phyloP scores from a whole-genome alignment of 2,888 invertebrate species.

The Drosophila imparisetae region DNA sequence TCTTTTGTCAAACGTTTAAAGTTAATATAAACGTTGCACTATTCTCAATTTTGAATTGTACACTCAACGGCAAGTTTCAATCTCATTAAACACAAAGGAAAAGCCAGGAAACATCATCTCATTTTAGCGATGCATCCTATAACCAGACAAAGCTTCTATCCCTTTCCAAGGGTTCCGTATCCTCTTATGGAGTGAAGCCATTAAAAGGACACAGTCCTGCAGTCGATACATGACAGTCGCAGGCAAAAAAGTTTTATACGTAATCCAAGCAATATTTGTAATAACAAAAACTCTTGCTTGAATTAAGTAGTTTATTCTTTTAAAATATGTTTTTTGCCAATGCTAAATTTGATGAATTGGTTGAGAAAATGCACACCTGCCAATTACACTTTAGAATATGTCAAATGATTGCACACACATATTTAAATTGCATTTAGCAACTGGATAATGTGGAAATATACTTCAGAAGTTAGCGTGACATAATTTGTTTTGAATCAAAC shows the following conservation, averaged over 20 bases:
- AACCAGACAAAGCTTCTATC: not conserved
- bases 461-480: not conserved
- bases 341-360: not conserved
- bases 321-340: not conserved
- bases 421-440: not conserved
- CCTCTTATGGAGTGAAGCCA: not conserved
- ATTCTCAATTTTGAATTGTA: conserved; percentile 1
- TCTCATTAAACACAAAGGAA: not conserved
- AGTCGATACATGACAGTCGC: not conserved
- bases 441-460: not conserved
- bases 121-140: not conserved
- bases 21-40: conserved; percentile 8
- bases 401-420: not conserved
- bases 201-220: not conserved
- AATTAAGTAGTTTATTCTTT: not conserved
- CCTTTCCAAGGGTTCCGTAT: not conserved
- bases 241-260: conserved; percentile 29
- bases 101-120: not conserved
- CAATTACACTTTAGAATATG: conserved; percentile 2
- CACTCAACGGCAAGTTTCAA: conserved; percentile 6
- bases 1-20: not conserved
- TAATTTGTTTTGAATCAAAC: conserved; percentile 1
- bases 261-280: conserved; percentile 47
- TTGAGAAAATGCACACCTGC: conserved; percentile 8
- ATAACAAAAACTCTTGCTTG: not conserved